Conservation (phyloP, 92 coral and sea anemone genomes). For the Epizoanthus ramosus region DNA sequence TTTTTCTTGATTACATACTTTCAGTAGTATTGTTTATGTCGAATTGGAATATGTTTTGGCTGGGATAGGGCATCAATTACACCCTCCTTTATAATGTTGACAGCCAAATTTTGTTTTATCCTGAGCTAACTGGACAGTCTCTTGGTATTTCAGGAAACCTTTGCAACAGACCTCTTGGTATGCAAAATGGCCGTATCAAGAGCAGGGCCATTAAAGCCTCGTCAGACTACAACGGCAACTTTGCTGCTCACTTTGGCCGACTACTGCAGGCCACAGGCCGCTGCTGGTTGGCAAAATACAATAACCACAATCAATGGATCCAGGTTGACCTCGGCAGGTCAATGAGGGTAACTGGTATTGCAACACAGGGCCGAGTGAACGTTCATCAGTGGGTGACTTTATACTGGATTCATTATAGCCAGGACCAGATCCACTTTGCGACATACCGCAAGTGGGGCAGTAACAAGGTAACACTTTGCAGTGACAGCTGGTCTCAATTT, state of each 20-base stretch:
- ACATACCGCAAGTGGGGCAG: conserved; percentile 39
- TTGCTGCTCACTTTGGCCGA: conserved; percentile 58
- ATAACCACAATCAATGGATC: conserved; percentile 79
- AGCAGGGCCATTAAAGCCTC: conserved; percentile 72
- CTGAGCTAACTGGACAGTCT: background rate
- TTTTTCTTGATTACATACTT: no score
- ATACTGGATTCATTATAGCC: conserved; percentile 27
- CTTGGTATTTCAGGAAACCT: conserved; percentile 47
- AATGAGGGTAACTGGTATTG: conserved; percentile 25
- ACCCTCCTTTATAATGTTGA: background rate
- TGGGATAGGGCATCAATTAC: background rate
- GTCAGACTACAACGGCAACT: conserved; percentile 54
- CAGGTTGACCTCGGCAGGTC: conserved; percentile 45
- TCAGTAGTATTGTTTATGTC: no score
- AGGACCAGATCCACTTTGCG: conserved; percentile 31
- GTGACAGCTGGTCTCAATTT: background rate
- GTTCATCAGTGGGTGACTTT: conserved; percentile 27
- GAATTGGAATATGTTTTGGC: no score
- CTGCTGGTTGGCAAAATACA: conserved; percentile 67
- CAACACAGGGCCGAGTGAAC: conserved; percentile 36
- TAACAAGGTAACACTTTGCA: conserved; percentile 23
- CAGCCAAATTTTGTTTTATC: background rate
- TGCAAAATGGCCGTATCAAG: conserved; percentile 73
- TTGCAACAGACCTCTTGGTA: conserved; percentile 72
- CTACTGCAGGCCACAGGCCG: conserved; percentile 64